Evolutionary conservation across 1,140 invertebrate genomes (phyloP).

Genomic region (Drosophila insularis): DNA sequence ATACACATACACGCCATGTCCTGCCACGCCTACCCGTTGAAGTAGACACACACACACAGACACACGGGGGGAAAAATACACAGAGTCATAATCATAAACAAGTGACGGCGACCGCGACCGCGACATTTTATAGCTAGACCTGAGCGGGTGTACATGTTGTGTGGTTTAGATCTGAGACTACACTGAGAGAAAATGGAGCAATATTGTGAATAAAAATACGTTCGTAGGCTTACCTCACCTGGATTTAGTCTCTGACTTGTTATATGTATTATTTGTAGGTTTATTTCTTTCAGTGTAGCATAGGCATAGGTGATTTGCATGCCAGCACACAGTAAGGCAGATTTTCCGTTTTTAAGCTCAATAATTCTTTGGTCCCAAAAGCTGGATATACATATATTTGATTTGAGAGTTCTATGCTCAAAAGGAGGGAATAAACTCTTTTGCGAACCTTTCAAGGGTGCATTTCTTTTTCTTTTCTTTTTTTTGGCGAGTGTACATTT

Average conservation of each 20-base stretch:
- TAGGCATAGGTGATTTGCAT: neutral
- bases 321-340: neutral
- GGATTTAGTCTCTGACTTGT: too few species aligned
- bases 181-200: neutral
- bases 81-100: constrained; percentile 70
- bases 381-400: neutral
- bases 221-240: too few species aligned
- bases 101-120: constrained; percentile 59
- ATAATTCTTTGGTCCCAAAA: neutral
- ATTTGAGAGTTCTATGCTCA: neutral
- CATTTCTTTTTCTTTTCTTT: neutral
- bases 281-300: neutral
- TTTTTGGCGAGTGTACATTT: constrained; percentile 22
- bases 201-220: too few species aligned
- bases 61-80: constrained; percentile 9
- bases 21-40: constrained; percentile 31
- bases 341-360: neutral
- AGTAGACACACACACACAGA: constrained; percentile 28
- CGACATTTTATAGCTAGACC: constrained; percentile 66
- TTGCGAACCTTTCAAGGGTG: too few species aligned
- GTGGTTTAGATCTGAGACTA: neutral
- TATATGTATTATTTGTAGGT: too few species aligned
- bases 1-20: constrained; percentile 39
- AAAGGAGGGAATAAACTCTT: neutral
- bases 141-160: constrained; percentile 13